Conservation (phyloP, 1,140 invertebrate species). For the Magallana ariakensis region DNA sequence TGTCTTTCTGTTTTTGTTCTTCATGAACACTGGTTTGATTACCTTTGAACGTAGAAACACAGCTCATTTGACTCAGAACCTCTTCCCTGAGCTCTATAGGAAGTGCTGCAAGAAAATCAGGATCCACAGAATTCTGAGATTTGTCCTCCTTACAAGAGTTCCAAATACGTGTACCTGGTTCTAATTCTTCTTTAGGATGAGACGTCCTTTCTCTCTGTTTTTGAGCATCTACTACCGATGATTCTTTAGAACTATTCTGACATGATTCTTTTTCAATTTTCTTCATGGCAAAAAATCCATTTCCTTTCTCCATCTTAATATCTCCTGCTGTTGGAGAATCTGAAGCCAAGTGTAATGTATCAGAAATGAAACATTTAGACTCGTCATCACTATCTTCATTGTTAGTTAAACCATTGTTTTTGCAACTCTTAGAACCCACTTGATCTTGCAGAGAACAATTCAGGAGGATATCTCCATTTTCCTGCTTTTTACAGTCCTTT, state of each 20-base stretch:
- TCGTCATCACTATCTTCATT: no score
- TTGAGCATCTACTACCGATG: not conserved
- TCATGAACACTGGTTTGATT: not conserved
- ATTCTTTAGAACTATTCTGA: not conserved
- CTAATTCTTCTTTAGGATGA: not conserved
- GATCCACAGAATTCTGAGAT: conserved; percentile 36
- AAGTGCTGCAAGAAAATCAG: conserved; percentile 34
- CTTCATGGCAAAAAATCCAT: not conserved
- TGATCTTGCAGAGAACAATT: not conserved
- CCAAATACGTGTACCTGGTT: not conserved
- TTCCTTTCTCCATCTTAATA: not conserved
- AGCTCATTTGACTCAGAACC: conserved; percentile 19
- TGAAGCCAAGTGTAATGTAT: no score
- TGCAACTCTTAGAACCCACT: not conserved
- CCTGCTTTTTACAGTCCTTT: not conserved
- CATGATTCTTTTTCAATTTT: not conserved
- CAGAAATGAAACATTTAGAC: no score
- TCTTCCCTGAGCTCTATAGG: conserved; percentile 44
- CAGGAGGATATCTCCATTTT: not conserved
- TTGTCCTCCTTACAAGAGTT: not conserved
- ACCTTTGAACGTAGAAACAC: not conserved
- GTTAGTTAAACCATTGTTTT: no score
- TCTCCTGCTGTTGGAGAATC: not conserved
- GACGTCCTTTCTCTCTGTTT: not conserved
- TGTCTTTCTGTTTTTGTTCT: conserved; percentile 14